Evolutionary conservation across 2,113 vertebrate genomes (phyloP).

Genomic region (Fulica atra): DNA sequence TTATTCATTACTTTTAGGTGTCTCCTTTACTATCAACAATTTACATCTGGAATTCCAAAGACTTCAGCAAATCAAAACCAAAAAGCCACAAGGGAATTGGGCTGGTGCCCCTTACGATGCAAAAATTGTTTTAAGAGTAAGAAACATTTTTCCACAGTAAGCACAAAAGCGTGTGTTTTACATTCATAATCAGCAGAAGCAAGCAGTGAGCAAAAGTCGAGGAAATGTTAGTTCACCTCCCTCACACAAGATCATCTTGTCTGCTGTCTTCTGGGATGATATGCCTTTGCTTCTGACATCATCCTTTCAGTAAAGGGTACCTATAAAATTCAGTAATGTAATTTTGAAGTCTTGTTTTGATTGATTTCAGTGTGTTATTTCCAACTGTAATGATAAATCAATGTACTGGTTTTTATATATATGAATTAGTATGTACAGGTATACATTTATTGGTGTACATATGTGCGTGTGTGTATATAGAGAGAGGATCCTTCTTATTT

Average conservation of each 20-base stretch:
- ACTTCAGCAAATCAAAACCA: neutral
- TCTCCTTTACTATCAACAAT: neutral
- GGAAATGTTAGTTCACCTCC: neutral
- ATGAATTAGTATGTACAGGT: neutral
- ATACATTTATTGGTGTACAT: neutral
- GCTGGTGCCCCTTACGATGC: neutral
- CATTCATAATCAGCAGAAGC: neutral
- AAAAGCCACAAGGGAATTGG: neutral
- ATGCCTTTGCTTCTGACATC: neutral
- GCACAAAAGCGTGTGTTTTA: neutral
- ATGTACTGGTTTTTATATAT: neutral
- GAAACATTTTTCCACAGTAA: neutral
- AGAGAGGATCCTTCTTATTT: neutral
- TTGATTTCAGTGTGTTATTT: neutral
- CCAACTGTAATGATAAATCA: neutral
- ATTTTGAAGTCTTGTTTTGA: neutral
- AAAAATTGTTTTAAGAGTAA: neutral
- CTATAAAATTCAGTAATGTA: neutral
- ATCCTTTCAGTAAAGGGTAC: neutral
- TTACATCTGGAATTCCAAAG: neutral
- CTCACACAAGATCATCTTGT: neutral
- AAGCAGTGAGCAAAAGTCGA: neutral
- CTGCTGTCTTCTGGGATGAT: neutral
- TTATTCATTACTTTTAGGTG: neutral
- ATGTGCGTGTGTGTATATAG: neutral